A percentile compares a stretch with the other conserved stretches of the same genome.
phyloP scores from a whole-genome alignment of 30 jellyfish, hydroid and myxozoan genomes.

The Haliclystus octoradiatus region DNA sequence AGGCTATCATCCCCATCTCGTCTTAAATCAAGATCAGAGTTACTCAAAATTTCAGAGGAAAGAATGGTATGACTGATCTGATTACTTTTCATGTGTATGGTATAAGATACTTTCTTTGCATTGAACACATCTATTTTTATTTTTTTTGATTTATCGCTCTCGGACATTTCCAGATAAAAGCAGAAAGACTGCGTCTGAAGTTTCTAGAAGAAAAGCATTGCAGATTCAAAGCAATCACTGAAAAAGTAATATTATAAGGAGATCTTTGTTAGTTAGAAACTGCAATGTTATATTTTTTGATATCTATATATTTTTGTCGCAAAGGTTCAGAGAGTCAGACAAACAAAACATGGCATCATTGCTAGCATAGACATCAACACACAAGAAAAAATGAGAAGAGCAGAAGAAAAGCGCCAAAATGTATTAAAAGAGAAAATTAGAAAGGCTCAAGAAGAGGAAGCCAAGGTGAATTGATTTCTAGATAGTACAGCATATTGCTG shows the following conservation, averaged over 20 bases:
- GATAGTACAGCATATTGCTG: background rate
- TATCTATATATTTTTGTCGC: background rate
- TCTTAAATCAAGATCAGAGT: conserved; percentile 80
- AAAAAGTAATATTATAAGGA: conserved; percentile 22
- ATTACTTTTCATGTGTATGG: background rate
- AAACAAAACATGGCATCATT: conserved; percentile 39
- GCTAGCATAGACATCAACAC: conserved; percentile 37
- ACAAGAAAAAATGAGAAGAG: conserved; percentile 70
- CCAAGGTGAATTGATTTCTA: conserved; percentile 39
- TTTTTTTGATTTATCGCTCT: background rate
- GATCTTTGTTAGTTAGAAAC: background rate
- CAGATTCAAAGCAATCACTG: conserved; percentile 55
- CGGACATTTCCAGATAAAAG: conserved; percentile 57
- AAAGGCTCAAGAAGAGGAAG: conserved; percentile 95
- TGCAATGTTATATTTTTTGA: background rate
- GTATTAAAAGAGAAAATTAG: conserved; percentile 71
- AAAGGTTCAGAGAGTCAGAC: conserved; percentile 85
- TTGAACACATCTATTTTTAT: background rate
- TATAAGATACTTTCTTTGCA: background rate
- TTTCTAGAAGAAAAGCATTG: conserved; percentile 68
- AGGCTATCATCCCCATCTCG: conserved; percentile 94
- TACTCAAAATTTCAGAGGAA: conserved; percentile 87
- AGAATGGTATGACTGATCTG: conserved; percentile 44
- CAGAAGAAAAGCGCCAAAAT: conserved; percentile 60
- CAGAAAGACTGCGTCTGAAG: conserved; percentile 82